Percentiles rank a stretch among this genome's conserved stretches.
phyloP scores from a whole-genome alignment of 2,113 vertebrate species.

The Poeciliopsis turrubarensis region DNA sequence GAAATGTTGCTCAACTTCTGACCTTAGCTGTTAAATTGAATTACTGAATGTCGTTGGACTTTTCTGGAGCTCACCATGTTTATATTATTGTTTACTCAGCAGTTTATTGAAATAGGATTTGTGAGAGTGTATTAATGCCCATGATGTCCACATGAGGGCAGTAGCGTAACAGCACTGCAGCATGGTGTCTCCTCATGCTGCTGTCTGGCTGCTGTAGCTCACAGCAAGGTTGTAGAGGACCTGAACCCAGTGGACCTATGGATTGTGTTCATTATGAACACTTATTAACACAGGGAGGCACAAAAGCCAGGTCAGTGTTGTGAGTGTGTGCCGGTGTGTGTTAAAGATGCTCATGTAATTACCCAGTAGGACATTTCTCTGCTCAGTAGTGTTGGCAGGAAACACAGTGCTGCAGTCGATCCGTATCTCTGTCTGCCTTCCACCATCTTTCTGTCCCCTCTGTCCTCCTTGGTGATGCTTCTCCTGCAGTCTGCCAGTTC shows the following conservation, averaged over 20 bases:
- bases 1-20: too few relatives aligned
- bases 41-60: too few relatives aligned
- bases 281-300: constrained; percentile 62
- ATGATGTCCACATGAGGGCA: too few relatives aligned
- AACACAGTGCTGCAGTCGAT: constrained; percentile 57
- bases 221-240: constrained; percentile 72
- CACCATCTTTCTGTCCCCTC: constrained; percentile 25
- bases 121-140: too few relatives aligned
- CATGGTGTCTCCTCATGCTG: too few relatives aligned
- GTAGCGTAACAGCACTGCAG: too few relatives aligned
- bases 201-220: constrained; percentile 19
- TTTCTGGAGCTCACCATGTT: too few relatives aligned
- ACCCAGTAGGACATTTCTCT: constrained; percentile 67
- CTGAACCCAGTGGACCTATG: constrained; percentile 76
- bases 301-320: constrained; percentile 57
- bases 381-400: constrained; percentile 42
- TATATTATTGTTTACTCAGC: too few relatives aligned
- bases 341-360: constrained; percentile 67
- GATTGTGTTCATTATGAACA: constrained; percentile 74
- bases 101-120: too few relatives aligned
- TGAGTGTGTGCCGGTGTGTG: constrained; percentile 29
- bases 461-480: constrained; percentile 2
- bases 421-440: constrained; percentile 50
- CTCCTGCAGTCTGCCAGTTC: constrained; percentile 24
- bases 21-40: too few relatives aligned